A percentile compares a stretch with the other conserved stretches of the same genome.
Evolutionary conservation across 2,888 invertebrate species (phyloP).

Genomic region (Blastobasis lacticolella): DNA sequence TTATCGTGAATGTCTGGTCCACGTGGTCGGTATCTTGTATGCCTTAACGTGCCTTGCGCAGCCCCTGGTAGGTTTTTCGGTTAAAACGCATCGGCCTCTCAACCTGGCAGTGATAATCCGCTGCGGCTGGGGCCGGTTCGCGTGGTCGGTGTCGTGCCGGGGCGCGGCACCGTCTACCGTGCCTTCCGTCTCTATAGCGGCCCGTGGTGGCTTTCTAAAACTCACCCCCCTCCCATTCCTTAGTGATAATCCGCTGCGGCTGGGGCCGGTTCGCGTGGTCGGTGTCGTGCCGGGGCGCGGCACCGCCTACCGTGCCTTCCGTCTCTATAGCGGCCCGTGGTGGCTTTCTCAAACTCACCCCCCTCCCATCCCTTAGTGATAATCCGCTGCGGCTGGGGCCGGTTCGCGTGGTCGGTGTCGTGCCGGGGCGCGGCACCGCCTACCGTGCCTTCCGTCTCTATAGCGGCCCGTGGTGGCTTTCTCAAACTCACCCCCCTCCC

Average conservation of each 20-base stretch:
- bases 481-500: too few relatives aligned
- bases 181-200: too few relatives aligned
- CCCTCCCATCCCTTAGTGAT: slow-evolving; percentile 76
- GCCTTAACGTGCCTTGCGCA: too few relatives aligned
- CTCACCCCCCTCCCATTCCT: too few relatives aligned
- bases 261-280: slow-evolving; percentile 98
- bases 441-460: too few relatives aligned
- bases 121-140: slow-evolving; percentile 94
- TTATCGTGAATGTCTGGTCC: too few relatives aligned
- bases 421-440: slow-evolving; percentile 90
- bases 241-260: slow-evolving; percentile 82
- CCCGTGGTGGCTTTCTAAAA: too few relatives aligned
- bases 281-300: slow-evolving; percentile 89
- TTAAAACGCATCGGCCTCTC: too few relatives aligned
- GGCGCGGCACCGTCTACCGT: slow-evolving; percentile 82
- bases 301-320: slow-evolving; percentile 40
- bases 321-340: too few relatives aligned
- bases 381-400: slow-evolving; percentile 93
- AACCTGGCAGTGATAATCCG: slow-evolving; percentile 81
- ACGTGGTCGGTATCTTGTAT: slow-evolving; percentile 95
- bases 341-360: too few relatives aligned
- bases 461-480: too few relatives aligned
- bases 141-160: slow-evolving; percentile 93
- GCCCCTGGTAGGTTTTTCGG: too few relatives aligned
- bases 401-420: slow-evolving; percentile 95